Conservation (phyloP, 1,140 invertebrate genomes). For the Cotesia vestalis region DNA sequence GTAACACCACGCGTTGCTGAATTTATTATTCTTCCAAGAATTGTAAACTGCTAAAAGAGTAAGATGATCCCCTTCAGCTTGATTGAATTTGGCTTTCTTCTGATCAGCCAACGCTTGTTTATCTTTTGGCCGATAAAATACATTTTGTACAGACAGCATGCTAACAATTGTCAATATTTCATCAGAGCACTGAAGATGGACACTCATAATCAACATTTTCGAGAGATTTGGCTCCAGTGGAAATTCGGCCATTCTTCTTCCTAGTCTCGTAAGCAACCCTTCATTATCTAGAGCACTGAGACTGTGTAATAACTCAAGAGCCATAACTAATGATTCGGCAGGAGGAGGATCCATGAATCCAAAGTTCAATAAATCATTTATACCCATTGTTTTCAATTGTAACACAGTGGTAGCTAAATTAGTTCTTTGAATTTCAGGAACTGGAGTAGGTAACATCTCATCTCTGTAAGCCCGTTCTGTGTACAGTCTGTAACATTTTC, state of each 20-base stretch:
- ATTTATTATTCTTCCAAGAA: slow-evolving; percentile 99
- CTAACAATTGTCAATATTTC: slow-evolving; percentile 98
- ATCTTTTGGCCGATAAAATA: slow-evolving; percentile 96
- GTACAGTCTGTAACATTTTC: slow-evolving; percentile 96
- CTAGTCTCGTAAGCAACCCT: slow-evolving; percentile 91
- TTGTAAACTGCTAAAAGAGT: slow-evolving; percentile 98
- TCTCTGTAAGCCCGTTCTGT: slow-evolving; percentile 98
- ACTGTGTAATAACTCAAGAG: slow-evolving; percentile 96
- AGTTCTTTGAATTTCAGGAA: slow-evolving; percentile 99
- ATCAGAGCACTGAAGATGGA: slow-evolving; percentile 97
- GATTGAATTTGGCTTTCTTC: slow-evolving; percentile 99
- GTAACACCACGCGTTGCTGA: slow-evolving; percentile 99
- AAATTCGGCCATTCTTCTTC: slow-evolving; percentile 98
- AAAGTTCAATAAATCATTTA: slow-evolving; percentile 98
- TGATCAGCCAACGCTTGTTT: slow-evolving; percentile 98
- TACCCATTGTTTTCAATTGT: slow-evolving; percentile 99
- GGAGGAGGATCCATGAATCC: slow-evolving; percentile 99
- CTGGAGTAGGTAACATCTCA: slow-evolving; percentile 98
- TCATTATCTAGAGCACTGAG: slow-evolving; percentile 97
- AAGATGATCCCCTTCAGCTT: slow-evolving; percentile 97
- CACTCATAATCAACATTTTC: slow-evolving; percentile 99
- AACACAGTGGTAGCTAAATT: slow-evolving; percentile 96
- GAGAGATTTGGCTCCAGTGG: slow-evolving; percentile 98
- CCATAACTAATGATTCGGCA: slow-evolving; percentile 96
- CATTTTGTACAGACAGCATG: slow-evolving; percentile 98